Percentiles rank a stretch among this genome's conserved stretches.
Evolutionary conservation across 2,113 vertebrate species (phyloP).

Genomic region (Butastur rufipennis): DNA sequence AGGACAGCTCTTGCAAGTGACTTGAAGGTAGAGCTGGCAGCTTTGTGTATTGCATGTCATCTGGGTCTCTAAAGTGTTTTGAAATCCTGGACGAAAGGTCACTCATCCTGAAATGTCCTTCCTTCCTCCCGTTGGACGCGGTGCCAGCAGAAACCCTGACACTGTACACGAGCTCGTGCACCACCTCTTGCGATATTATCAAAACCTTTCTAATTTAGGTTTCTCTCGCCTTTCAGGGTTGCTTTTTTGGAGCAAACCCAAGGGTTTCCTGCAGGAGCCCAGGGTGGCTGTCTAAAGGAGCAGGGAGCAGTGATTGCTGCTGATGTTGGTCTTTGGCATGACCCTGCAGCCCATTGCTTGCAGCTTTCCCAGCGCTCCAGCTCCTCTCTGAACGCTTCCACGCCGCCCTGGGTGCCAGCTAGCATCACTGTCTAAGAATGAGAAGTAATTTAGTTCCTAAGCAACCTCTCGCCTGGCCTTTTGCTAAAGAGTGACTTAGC

Average conservation of each 20-base stretch:
- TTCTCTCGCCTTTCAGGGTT: neutral
- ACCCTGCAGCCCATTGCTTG: neutral
- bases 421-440: slow-evolving; percentile 66
- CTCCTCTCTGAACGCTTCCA: neutral
- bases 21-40: neutral
- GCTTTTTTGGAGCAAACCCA: neutral
- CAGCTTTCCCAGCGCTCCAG: neutral
- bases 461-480: slow-evolving; percentile 62
- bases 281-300: neutral
- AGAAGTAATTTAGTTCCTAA: slow-evolving; percentile 67
- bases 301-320: neutral
- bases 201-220: neutral
- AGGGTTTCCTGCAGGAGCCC: neutral
- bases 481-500: slow-evolving; percentile 60
- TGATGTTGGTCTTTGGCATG: neutral
- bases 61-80: neutral
- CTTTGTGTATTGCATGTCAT: neutral
- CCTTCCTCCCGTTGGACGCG: neutral
- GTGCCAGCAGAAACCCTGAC: neutral
- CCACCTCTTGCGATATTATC: neutral
- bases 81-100: neutral
- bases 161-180: fast-evolving
- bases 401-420: neutral
- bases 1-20: neutral
- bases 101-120: neutral